Evolutionary conservation across 2,888 invertebrate species (phyloP), one percentile per base, ranked within the genome.

Genomic region (Empis stercorea): DNA sequence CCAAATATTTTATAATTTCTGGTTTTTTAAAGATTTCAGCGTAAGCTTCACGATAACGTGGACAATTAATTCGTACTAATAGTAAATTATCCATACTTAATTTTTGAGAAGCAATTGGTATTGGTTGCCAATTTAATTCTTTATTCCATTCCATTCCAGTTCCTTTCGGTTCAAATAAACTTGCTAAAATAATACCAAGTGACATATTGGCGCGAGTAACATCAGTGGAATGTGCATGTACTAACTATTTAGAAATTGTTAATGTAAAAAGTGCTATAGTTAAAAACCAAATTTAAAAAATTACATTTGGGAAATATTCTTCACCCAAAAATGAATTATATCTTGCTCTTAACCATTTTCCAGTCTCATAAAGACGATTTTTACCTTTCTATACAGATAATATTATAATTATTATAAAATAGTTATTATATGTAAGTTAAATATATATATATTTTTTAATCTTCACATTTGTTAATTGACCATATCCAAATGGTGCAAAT

Each of bases 401-500:
- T 20, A 20, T 20, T 5, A 20, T 20, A 27, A 27, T 27, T 7
- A 27, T 27, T 6, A 6, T 27, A 20, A 20, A 20, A 20, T 4
- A 20, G 20, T 32, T 3, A 32, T 13, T 32, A 32, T 13, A 5
- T n/a, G n/a, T n/a, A n/a, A n/a, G n/a, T n/a, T n/a, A n/a, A n/a
- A n/a, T n/a, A n/a, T n/a, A n/a, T n/a, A n/a, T n/a, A n/a, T n/a
- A 5, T 32, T 9, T 20, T 20, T 20, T 20, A 20, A 5, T 20
- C 3, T 20, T 20, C 71, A 85, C 87, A 66, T 79, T 80, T 36
- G 87, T 87, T 43, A 91, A 66, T 63, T 87, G 85, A 44, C 86
- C 87, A 78, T 81, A 86, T 44, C 87, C 87, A 53, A 76, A 78
- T 10, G 86, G 86, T 71, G 79, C 79, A 61, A 78, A 76, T 13